A percentile compares a stretch with the other conserved stretches of the same genome.
Evolutionary conservation across 2,888 invertebrate genomes (phyloP).

Genomic region (Piscicola geometra): DNA sequence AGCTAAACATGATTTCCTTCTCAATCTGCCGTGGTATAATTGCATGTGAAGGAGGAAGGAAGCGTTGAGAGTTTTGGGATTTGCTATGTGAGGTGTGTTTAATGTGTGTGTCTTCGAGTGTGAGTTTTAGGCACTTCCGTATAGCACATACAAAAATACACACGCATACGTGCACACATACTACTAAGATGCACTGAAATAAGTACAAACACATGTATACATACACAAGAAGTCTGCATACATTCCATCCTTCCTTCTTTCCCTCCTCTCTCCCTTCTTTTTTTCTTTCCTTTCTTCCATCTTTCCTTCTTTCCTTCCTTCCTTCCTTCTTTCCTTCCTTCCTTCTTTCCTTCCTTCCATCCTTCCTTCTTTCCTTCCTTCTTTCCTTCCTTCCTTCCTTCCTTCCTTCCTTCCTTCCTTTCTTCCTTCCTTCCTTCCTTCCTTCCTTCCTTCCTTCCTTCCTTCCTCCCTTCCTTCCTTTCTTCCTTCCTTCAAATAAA

Average conservation of each 20-base stretch:
- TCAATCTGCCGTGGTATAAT: no score
- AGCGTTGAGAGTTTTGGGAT: neutral
- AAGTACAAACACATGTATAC: no score
- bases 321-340: neutral
- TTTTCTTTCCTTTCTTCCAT: neutral
- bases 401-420: neutral
- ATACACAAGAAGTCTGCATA: no score
- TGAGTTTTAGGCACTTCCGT: no score
- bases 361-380: neutral
- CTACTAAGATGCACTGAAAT: no score
- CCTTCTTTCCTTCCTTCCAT: neutral
- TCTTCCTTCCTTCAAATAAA: neutral
- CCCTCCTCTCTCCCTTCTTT: neutral
- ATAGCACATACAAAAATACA: no score
- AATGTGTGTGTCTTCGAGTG: no score
- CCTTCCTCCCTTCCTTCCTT: neutral
- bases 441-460: neutral
- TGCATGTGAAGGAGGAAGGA: no score
- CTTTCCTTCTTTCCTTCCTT: neutral
- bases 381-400: neutral
- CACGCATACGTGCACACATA: no score
- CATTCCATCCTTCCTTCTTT: neutral
- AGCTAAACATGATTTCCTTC: no score
- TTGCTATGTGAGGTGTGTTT: neutral
- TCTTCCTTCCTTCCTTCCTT: constrained; percentile 3